Evolutionary conservation across 2,113 vertebrate genomes (phyloP).

Genomic region (Microcebus murinus): DNA sequence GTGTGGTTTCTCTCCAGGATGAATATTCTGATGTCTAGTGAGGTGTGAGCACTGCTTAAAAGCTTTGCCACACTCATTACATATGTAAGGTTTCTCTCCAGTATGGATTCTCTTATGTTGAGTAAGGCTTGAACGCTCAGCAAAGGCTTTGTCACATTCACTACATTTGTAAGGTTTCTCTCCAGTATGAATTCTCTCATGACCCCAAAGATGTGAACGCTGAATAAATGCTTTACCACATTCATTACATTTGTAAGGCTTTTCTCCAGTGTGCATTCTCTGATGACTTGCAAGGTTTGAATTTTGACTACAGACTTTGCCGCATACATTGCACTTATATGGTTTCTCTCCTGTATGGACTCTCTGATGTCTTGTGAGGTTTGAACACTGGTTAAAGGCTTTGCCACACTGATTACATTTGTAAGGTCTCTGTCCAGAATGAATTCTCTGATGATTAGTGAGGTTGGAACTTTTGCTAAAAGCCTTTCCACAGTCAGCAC

Average conservation of each 20-base stretch:
- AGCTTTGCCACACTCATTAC: conserved; percentile 38
- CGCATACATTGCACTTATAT: neutral
- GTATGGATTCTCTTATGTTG: conserved; percentile 53
- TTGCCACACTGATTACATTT: conserved; percentile 15
- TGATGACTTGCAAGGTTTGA: conserved; percentile 1
- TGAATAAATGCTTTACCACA: conserved; percentile 55
- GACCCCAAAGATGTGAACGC: neutral
- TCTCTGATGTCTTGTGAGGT: conserved; percentile 1
- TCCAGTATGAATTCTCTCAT: conserved; percentile 49
- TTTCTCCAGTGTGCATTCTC: neutral
- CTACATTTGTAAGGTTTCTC: conserved; percentile 52
- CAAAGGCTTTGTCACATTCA: conserved; percentile 36
- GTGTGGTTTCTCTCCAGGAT: neutral
- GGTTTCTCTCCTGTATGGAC: conserved; percentile 9
- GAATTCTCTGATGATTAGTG: conserved; percentile 17
- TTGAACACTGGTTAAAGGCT: conserved; percentile 16
- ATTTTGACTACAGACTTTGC: neutral
- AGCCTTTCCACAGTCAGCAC: conserved; percentile 31
- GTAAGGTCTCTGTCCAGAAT: conserved; percentile 37
- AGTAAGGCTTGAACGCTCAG: neutral
- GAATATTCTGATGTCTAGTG: neutral
- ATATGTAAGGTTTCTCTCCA: neutral
- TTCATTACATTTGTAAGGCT: neutral
- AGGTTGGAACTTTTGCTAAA: conserved; percentile 34
- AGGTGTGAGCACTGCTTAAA: conserved; percentile 3